phyloP scores from a whole-genome alignment of 2,113 vertebrate species.

The Indicator maculatus region DNA sequence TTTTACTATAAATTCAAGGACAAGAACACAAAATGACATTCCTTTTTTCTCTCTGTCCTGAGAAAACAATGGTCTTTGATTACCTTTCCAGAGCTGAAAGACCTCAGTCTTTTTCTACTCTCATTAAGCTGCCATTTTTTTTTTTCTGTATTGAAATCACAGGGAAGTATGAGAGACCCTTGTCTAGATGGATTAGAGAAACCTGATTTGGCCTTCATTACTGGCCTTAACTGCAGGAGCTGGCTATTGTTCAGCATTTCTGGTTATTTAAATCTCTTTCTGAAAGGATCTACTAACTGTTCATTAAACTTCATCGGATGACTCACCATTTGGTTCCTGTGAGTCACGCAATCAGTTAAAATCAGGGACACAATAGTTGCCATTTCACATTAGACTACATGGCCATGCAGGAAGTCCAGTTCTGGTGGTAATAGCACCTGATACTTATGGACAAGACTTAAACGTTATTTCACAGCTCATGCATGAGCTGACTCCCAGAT shows the following conservation, averaged over 20 bases:
- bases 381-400: neutral
- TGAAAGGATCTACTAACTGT: conserved; percentile 14
- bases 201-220: conserved; percentile 43
- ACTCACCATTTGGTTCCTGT: neutral
- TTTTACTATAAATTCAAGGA: neutral
- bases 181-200: conserved; percentile 40
- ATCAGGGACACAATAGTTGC: conserved; percentile 23
- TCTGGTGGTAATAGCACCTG: neutral
- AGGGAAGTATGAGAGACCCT: neutral
- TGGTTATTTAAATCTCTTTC: conserved; percentile 23
- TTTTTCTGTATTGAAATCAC: neutral
- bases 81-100: neutral
- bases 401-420: neutral
- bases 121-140: neutral
- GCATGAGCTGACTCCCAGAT: neutral
- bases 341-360: neutral
- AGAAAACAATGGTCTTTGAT: neutral
- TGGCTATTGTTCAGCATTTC: conserved; percentile 28
- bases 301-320: conserved; percentile 19
- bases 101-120: neutral
- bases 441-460: neutral
- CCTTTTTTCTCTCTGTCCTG: neutral
- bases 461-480: neutral
- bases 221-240: conserved; percentile 19
- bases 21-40: neutral